Base-by-base conservation (phyloP, 92 coral and sea anemone species). In the Pocillopora grandis region DNA sequence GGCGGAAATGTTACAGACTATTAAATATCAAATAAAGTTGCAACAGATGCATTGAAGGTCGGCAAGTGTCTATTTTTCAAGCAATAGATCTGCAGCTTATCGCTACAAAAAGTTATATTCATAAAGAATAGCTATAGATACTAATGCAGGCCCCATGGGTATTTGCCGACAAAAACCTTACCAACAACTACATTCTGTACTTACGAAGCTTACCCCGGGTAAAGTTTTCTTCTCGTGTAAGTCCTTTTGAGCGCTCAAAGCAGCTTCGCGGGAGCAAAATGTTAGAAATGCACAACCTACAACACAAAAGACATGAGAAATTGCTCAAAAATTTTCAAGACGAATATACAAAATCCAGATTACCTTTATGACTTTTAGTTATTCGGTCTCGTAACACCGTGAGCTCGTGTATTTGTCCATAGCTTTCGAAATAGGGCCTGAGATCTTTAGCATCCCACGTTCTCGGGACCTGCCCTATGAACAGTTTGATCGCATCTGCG, bases 231-330 rank as follows among this genome's bases (percentile, higher is more conserved):
- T 92, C 56, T 97, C 99, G 87, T 97, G 99, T 35, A 97, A 84
- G 5, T 91, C 93, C 19, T 86, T 87, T 86, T 97, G 99, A 7
- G 99, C 99, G 71, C 85, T 88, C 17, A 90, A 74, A 1, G 98
- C 95, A 75, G 98, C 93, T 8, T 95, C 96, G 81, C 95, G 80
- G 21, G 88, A 84, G 62, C 91, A 88, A 81, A 94, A 97, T 62
- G 99, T 97, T 62, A 97, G 92, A 83, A 97, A 97, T 37, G 99
- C 99, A 91, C 99, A 97, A 79, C 99, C 99, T 97, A 80, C 18
- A 86, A 33, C 48, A 58, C 58, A 36, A 72, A 19, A 52, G 75
- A 76, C 37, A 56, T 66, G 69, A 74, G 77, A 63, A 18, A 49
- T 12, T 72, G 66, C 73, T 58, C 16, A 69, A 58, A 68, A 49